phyloP scores from a whole-genome alignment of 2,797 vertebrate genomes.

The Pipistrellus pipistrellus region DNA sequence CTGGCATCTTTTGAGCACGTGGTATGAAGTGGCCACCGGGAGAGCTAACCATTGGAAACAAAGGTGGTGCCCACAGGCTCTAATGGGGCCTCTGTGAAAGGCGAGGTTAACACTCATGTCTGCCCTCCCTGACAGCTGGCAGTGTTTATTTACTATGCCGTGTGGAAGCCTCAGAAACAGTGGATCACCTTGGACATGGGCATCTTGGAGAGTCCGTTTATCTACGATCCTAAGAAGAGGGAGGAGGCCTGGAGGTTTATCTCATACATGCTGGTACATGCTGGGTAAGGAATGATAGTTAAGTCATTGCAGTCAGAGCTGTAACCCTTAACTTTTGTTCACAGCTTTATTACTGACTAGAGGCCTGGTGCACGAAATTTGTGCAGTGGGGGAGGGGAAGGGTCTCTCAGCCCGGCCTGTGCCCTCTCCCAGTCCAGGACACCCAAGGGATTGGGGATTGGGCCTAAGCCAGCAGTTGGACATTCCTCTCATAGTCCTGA shows the following conservation, averaged over 20 bases:
- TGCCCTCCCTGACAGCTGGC: slow-evolving; percentile 88
- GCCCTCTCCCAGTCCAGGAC: too few relatives aligned
- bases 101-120: background rate
- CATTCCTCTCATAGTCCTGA: too few relatives aligned
- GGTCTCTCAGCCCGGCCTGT: too few relatives aligned
- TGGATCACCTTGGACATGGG: slow-evolving; percentile 93
- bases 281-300: slow-evolving; percentile 90
- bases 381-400: too few relatives aligned
- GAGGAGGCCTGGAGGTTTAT: slow-evolving; percentile 94
- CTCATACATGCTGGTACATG: slow-evolving; percentile 96
- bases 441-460: fast-evolving
- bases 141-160: slow-evolving; percentile 95
- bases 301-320: background rate
- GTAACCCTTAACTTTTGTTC: background rate
- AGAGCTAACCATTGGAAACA: background rate
- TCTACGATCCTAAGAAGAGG: slow-evolving; percentile 89
- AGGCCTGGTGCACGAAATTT: too few relatives aligned
- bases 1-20: background rate
- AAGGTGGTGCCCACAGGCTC: background rate
- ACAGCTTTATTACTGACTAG: background rate
- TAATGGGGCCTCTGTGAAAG: background rate
- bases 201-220: slow-evolving; percentile 92
- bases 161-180: slow-evolving; percentile 95
- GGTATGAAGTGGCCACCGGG: too few relatives aligned
- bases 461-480: too few relatives aligned